Conservation (phyloP, 2,113 vertebrate genomes). For the Mungos mungo region DNA sequence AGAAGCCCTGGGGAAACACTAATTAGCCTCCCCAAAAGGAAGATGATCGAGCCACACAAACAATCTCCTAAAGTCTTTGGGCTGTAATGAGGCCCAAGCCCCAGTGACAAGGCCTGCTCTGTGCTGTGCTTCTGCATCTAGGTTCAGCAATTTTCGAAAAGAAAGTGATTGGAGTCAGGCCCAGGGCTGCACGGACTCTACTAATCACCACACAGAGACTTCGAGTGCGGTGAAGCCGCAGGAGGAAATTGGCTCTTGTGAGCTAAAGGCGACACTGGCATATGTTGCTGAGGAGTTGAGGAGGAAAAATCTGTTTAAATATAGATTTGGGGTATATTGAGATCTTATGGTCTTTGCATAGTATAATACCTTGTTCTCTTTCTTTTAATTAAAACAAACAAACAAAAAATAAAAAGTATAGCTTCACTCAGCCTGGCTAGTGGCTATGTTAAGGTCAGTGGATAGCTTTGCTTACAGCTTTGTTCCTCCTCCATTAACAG, state of each 20-base stretch:
- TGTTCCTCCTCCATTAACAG: neutral
- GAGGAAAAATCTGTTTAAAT: slow-evolving; percentile 76
- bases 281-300: slow-evolving; percentile 74
- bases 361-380: slow-evolving; percentile 33
- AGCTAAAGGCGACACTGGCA: slow-evolving; percentile 78
- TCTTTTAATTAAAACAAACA: slow-evolving; percentile 23
- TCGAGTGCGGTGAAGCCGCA: slow-evolving; percentile 73
- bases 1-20: slow-evolving; percentile 83
- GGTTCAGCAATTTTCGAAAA: slow-evolving; percentile 84
- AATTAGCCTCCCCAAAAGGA: slow-evolving; percentile 84
- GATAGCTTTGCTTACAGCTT: neutral
- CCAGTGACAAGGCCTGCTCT: slow-evolving; percentile 69
- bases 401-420: neutral
- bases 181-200: slow-evolving; percentile 83
- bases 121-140: slow-evolving; percentile 83
- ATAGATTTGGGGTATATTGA: slow-evolving; percentile 69
- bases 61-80: slow-evolving; percentile 81
- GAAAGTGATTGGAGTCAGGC: slow-evolving; percentile 86
- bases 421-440: neutral
- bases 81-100: slow-evolving; percentile 82
- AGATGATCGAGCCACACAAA: slow-evolving; percentile 80
- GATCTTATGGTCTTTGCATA: slow-evolving; percentile 69
- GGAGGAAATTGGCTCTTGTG: slow-evolving; percentile 80
- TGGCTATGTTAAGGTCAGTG: neutral
- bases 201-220: slow-evolving; percentile 84